A percentile compares a stretch with the other conserved stretches of the same genome.
Conservation (phyloP, 2,888 invertebrate species). For the Blastobasis adustella region DNA sequence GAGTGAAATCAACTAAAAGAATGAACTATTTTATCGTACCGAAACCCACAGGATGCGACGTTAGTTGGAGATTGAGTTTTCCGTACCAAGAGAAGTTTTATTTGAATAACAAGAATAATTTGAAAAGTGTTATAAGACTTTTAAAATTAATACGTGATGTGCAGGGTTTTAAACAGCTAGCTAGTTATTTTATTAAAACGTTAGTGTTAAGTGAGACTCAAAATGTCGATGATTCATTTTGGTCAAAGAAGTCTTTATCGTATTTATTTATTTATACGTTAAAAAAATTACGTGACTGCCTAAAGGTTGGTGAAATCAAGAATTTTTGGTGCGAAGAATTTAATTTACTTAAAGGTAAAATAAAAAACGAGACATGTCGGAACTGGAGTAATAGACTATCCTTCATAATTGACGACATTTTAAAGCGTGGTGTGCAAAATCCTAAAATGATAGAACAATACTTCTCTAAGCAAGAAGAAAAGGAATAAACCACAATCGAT, state of each 20-base stretch:
- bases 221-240: slow-evolving; percentile 26
- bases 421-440: slow-evolving; percentile 24
- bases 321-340: slow-evolving; percentile 47
- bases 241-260: slow-evolving; percentile 35
- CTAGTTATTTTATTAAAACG: slow-evolving; percentile 52
- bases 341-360: slow-evolving; percentile 35
- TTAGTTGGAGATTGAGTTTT: slow-evolving; percentile 46
- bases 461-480: too few species aligned
- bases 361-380: slow-evolving; percentile 34
- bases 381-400: slow-evolving; percentile 41
- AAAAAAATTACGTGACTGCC: slow-evolving; percentile 31
- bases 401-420: slow-evolving; percentile 32
- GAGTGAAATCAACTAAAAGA: slow-evolving; percentile 21
- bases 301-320: slow-evolving; percentile 25
- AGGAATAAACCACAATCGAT: too few species aligned
- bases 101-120: slow-evolving; percentile 35
- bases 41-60: slow-evolving; percentile 39
- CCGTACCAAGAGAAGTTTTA: slow-evolving; percentile 45
- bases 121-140: slow-evolving; percentile 41
- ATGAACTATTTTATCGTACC: slow-evolving; percentile 45
- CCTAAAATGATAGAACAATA: slow-evolving; percentile 13
- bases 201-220: slow-evolving; percentile 45
- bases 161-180: slow-evolving; percentile 42
- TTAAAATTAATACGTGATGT: slow-evolving; percentile 42
- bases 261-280: slow-evolving; percentile 42